Evolutionary conservation across 2,113 vertebrate species (phyloP), one percentile per base, ranked within the genome.

Genomic region (Calonectris borealis): DNA sequence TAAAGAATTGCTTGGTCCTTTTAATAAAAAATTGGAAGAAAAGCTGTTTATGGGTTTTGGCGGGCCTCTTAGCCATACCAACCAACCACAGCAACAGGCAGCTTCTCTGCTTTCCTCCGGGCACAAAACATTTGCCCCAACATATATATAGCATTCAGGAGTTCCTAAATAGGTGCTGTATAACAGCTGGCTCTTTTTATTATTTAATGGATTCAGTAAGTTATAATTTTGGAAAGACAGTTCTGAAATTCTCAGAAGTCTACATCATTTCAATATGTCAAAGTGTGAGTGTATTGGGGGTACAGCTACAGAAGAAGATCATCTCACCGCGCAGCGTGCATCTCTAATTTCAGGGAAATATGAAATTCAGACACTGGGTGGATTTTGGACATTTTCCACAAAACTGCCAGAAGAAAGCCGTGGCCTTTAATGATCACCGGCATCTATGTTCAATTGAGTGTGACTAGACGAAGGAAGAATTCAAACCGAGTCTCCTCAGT

Each of bases 381-480:
- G 34, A 65, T 95, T 96, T 96, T 97, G 96, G 97, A 95, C 4
- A 1, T 60, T 69, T 95, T 97, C 96, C 97, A 98, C 77, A 95
- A 91, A 97, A 70, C 95, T 96, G 96, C 91, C 95, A 95, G 95
- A 90, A 95, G 94, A 86, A 92, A 91, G 72, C 68, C 16, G 19
- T 64, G 61, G 94, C 89, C 96, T 97, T 96, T 97, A 97, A 97
- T 98, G 97, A 98, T 98, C 94, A 93, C 96, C 90, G 91, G 64
- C 82, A 94, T 95, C 86, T 92, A 48, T 91, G 96, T 90, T 97
- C 97, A 96, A 62, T 96, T 98, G 97, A 96, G 93, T 96, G 95
- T 97, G 96, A 97, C 96, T 94, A 92, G 95, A 98, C 94, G 94
- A 97, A 98, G 94, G 80, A 86, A 91, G 95, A 97, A 98, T 97